These are phyloP conservation scores for Eupelmus urozonus DNA, from an alignment of 2,888 invertebrate genomes.

Conservation along the genomic window DNA sequence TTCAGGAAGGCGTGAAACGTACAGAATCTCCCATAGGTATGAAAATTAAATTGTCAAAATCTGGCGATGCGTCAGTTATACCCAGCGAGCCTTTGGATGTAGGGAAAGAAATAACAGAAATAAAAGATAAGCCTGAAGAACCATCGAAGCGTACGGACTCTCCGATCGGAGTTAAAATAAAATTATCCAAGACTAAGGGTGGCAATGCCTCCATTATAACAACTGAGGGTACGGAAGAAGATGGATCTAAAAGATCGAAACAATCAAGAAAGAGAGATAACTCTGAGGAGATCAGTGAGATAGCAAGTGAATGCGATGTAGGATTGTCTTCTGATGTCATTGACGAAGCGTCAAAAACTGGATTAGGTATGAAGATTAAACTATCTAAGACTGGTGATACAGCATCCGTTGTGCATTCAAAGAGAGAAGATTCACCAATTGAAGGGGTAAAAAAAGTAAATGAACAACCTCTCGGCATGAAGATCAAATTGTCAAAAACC, in stretches of 20 bases:
- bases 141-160: constrained; percentile 68
- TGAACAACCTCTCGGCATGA: constrained; percentile 74
- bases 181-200: constrained; percentile 48
- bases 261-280: constrained; percentile 29
- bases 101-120: constrained; percentile 43
- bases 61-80: constrained; percentile 72
- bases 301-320: constrained; percentile 19
- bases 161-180: constrained; percentile 60
- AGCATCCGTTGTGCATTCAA: constrained; percentile 66
- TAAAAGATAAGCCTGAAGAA: constrained; percentile 51
- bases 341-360: constrained; percentile 31
- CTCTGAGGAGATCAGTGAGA: constrained; percentile 17
- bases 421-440: constrained; percentile 16
- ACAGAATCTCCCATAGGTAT: constrained; percentile 65
- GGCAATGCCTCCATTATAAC: constrained; percentile 48
- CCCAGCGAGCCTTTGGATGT: constrained; percentile 65
- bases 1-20: constrained; percentile 20
- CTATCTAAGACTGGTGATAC: constrained; percentile 72
- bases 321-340: neutral
- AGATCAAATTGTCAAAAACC: constrained; percentile 74
- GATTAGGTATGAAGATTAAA: constrained; percentile 72
- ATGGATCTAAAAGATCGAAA: constrained; percentile 17
- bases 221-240: constrained; percentile 40
- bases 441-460: constrained; percentile 60
- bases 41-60: constrained; percentile 73